These are phyloP conservation scores for Agrochola circellaris DNA, from an alignment of 2,888 invertebrate species.

Conservation along the genomic window DNA sequence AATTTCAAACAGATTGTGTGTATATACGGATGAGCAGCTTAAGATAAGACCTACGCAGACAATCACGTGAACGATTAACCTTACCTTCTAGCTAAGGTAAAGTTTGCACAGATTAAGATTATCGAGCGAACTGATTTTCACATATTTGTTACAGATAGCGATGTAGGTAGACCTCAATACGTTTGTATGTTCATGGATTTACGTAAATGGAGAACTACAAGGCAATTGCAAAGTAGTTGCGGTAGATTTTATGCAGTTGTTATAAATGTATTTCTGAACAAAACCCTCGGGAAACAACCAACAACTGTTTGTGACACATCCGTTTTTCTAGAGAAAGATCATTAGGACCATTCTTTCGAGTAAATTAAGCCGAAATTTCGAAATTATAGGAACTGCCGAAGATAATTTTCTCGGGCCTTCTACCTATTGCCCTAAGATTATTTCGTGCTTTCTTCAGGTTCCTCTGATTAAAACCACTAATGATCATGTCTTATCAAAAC, in stretches of 20 bases:
- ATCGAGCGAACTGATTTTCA: constrained; percentile 59
- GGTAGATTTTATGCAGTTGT: background rate
- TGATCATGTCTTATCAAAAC: background rate
- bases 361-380: background rate
- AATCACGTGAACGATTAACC: constrained; percentile 57
- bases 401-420: background rate
- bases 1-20: constrained; percentile 51
- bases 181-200: constrained; percentile 23
- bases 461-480: background rate
- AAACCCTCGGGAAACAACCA: background rate
- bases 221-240: background rate
- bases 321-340: background rate
- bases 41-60: constrained; percentile 54
- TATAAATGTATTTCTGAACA: background rate
- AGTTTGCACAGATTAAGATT: constrained; percentile 60
- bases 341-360: background rate
- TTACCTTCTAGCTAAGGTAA: constrained; percentile 48
- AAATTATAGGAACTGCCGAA: background rate
- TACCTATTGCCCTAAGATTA: background rate
- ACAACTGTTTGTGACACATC: background rate
- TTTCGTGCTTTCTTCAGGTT: background rate
- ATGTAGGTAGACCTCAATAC: constrained; percentile 18
- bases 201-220: background rate
- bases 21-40: constrained; percentile 43
- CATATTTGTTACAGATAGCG: constrained; percentile 51